phyloP scores from a whole-genome alignment of 2,888 invertebrate species.

The Epinotia nisella region DNA sequence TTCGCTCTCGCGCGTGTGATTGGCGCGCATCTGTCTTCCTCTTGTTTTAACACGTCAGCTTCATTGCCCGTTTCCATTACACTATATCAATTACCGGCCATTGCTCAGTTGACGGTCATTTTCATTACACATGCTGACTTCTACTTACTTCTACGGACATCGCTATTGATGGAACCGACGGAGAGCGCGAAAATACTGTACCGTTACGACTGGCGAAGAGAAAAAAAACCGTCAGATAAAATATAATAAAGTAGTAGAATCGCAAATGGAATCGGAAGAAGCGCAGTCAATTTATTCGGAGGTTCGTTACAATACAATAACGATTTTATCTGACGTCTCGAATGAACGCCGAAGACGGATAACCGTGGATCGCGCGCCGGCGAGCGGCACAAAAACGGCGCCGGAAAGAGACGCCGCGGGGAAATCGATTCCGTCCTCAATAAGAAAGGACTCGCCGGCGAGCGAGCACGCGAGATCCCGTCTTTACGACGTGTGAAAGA shows the following conservation, averaged over 20 bases:
- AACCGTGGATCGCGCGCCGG: constrained; percentile 70
- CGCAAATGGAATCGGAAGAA: constrained; percentile 68
- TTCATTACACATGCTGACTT: constrained; percentile 52
- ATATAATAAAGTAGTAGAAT: constrained; percentile 68
- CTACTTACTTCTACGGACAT: constrained; percentile 5
- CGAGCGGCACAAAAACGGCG: constrained; percentile 71
- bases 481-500: constrained; percentile 82
- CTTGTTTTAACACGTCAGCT: constrained; percentile 76
- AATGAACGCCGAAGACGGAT: constrained; percentile 80
- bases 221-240: constrained; percentile 61
- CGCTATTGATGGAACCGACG: constrained; percentile 1
- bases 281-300: constrained; percentile 74
- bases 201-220: constrained; percentile 47
- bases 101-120: constrained; percentile 59
- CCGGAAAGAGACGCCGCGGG: constrained; percentile 78
- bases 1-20: constrained; percentile 66
- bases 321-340: constrained; percentile 77
- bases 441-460: constrained; percentile 70
- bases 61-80: constrained; percentile 82
- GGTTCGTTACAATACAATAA: constrained; percentile 75
- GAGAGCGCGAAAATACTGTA: constrained; percentile 23
- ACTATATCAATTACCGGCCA: constrained; percentile 78
- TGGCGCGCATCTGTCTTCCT: constrained; percentile 69
- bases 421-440: constrained; percentile 78
- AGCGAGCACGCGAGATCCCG: constrained; percentile 73